Evolutionary conservation across 2,113 vertebrate species (phyloP).

Genomic region (Ibidorhyncha struthersii): DNA sequence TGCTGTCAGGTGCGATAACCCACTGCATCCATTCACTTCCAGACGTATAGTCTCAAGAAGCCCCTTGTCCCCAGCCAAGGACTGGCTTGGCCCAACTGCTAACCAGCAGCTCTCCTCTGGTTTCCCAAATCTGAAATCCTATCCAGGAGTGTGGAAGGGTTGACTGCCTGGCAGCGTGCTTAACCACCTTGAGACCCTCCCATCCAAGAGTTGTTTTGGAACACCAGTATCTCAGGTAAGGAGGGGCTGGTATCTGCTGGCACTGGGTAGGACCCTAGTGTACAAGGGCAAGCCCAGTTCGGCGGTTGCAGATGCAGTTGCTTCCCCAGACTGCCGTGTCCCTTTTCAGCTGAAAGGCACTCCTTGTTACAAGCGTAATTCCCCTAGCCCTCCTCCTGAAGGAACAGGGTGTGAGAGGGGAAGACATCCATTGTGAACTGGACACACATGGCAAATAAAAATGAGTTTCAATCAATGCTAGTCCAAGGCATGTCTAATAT

Average conservation of each 20-base stretch:
- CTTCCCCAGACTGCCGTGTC: background rate
- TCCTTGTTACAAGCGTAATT: background rate
- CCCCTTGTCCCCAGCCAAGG: background rate
- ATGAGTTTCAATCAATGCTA: background rate
- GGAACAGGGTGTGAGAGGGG: background rate
- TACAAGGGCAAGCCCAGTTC: background rate
- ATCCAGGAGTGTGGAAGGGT: background rate
- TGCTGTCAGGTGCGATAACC: background rate
- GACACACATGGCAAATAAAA: background rate
- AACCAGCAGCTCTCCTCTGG: background rate
- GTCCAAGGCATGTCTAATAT: background rate
- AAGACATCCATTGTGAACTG: background rate
- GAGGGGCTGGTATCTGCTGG: too few relatives aligned
- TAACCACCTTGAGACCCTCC: background rate
- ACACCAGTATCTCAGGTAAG: background rate
- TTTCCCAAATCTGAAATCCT: background rate
- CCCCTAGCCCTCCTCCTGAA: background rate
- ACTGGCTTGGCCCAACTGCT: background rate
- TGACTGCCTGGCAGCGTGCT: background rate
- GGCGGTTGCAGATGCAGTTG: accelerated
- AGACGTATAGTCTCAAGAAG: background rate
- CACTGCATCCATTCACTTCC: background rate
- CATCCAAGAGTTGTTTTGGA: background rate
- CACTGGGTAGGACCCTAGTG: too few relatives aligned
- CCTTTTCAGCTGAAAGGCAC: background rate